A percentile compares a stretch with the other conserved stretches of the same genome.
Evolutionary conservation across 1,140 invertebrate genomes (phyloP).

Genomic region (Episyrphus balteatus): DNA sequence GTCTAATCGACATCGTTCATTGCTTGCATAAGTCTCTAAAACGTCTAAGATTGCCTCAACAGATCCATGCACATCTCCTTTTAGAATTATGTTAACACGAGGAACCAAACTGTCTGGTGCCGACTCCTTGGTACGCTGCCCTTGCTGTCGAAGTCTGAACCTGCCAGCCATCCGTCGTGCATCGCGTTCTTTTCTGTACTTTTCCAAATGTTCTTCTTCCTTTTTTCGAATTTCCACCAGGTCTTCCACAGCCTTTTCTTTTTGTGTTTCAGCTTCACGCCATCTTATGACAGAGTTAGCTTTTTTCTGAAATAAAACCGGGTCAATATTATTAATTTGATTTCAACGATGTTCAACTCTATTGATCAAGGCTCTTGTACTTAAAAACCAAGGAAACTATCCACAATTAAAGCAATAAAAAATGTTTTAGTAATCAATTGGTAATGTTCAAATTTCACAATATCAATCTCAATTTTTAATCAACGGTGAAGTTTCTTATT

Average conservation of each 20-base stretch:
- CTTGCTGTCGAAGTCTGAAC: constrained; percentile 37
- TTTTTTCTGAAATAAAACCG: constrained; percentile 42
- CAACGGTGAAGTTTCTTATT: no score
- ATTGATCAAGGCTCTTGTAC: no score
- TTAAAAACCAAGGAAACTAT: no score
- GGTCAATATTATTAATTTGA: background rate
- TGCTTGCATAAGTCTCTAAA: constrained; percentile 73
- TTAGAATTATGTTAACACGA: constrained; percentile 48
- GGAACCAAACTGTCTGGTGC: constrained; percentile 35
- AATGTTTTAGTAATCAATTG: no score
- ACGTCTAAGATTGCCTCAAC: constrained; percentile 90
- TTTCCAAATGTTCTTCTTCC: constrained; percentile 51
- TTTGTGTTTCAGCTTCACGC: constrained; percentile 44
- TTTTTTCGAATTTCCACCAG: constrained; percentile 56
- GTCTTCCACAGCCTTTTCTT: constrained; percentile 48
- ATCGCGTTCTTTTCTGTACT: constrained; percentile 55
- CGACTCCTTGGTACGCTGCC: constrained; percentile 43
- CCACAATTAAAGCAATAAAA: no score
- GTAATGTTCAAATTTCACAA: no score
- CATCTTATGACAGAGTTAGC: constrained; percentile 59
- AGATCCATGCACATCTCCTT: constrained; percentile 78
- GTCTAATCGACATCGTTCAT: constrained; percentile 65
- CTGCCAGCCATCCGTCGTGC: constrained; percentile 47
- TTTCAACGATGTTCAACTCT: background rate
- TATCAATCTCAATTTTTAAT: no score